Conservation (phyloP, 2,888 invertebrate species). For the Drosophila percnosoma region DNA sequence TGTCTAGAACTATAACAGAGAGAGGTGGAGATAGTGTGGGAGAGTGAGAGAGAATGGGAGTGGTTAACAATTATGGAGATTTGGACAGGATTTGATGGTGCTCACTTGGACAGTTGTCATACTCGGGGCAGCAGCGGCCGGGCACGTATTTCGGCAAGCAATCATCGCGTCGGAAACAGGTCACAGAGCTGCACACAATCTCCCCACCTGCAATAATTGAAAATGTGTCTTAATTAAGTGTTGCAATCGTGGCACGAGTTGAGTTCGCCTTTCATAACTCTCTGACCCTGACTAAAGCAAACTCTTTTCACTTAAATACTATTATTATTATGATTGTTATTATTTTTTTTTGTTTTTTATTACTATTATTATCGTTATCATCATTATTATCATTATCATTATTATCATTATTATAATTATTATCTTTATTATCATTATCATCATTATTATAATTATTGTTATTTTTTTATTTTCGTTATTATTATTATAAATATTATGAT, state of each 20-base stretch:
- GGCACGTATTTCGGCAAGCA: slow-evolving; percentile 90
- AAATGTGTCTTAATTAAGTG: slow-evolving; percentile 21
- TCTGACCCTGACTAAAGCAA: not conserved
- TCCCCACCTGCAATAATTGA: slow-evolving; percentile 86
- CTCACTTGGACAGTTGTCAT: slow-evolving; percentile 91
- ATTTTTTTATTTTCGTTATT: too few species aligned
- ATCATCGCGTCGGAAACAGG: slow-evolving; percentile 91
- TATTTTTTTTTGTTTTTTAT: fast-evolving
- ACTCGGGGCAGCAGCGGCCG: slow-evolving; percentile 92
- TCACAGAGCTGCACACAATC: slow-evolving; percentile 91
- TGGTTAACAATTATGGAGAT: slow-evolving; percentile 9
- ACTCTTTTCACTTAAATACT: not conserved
- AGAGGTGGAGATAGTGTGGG: too few species aligned
- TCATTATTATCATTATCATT: too few species aligned
- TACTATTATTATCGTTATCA: too few species aligned
- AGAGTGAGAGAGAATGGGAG: not conserved
- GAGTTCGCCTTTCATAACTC: not conserved
- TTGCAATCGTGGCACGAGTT: not conserved
- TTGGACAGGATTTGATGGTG: slow-evolving; percentile 23
- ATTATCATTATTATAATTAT: not conserved
- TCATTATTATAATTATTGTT: too few species aligned
- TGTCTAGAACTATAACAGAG: slow-evolving; percentile 59
- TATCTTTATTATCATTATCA: too few species aligned
- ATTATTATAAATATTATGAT: not conserved
- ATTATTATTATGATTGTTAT: not conserved